phyloP scores from a whole-genome alignment of 2,113 vertebrate genomes.

The Ammodytes marinus region DNA sequence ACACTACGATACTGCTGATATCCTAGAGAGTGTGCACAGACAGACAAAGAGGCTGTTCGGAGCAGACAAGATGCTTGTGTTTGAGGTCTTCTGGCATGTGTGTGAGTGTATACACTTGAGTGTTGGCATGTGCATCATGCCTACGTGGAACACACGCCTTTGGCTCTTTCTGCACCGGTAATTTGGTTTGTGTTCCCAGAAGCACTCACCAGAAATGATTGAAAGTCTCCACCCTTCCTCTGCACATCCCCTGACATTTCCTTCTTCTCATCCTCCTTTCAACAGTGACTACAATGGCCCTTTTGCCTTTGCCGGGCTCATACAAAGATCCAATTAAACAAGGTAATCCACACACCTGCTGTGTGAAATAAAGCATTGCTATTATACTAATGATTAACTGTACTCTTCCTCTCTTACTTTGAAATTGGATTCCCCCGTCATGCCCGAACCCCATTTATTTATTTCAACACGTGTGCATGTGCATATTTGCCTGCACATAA shows the following conservation, averaged over 20 bases:
- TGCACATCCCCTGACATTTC: constrained; percentile 6
- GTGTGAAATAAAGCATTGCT: constrained; percentile 44
- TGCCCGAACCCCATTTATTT: neutral
- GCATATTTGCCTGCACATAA: neutral
- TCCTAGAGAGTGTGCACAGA: neutral
- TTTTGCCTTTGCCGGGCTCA: constrained; percentile 38
- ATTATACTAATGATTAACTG: constrained; percentile 46
- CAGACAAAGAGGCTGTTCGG: neutral
- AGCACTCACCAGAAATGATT: constrained; percentile 30
- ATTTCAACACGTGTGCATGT: neutral
- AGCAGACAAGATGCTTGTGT: neutral
- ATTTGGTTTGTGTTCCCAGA: constrained; percentile 47
- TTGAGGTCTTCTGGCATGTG: neutral
- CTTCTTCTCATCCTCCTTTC: constrained; percentile 29
- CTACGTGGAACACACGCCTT: neutral
- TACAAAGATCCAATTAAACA: constrained; percentile 67
- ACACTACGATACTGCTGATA: neutral
- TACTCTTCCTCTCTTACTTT: constrained; percentile 21
- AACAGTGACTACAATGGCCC: constrained; percentile 35
- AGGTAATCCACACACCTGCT: constrained; percentile 63
- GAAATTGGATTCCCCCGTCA: constrained; percentile 22
- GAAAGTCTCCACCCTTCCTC: constrained; percentile 21
- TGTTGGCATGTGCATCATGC: neutral
- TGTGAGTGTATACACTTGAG: neutral
- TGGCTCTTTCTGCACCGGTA: constrained; percentile 21